Conservation (phyloP, 2,888 invertebrate species). For the Leptura quadrifasciata region DNA sequence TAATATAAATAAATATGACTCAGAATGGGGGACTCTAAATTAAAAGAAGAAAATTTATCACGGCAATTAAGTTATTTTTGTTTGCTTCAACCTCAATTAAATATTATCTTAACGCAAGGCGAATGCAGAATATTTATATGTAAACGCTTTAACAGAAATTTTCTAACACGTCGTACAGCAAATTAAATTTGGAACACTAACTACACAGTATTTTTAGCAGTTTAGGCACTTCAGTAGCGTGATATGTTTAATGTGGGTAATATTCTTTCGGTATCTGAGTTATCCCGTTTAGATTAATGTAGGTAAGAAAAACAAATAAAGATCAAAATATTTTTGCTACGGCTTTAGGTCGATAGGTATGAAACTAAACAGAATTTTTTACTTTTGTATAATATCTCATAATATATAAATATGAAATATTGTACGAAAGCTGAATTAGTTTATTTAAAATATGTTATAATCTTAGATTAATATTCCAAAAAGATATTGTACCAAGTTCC, state of each 20-base stretch:
- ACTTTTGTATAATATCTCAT: constrained; percentile 6
- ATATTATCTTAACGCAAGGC: constrained; percentile 32
- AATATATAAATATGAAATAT: constrained; percentile 10
- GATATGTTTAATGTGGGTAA: constrained; percentile 17
- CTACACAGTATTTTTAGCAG: constrained; percentile 28
- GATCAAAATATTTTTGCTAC: constrained; percentile 35
- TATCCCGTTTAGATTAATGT: constrained; percentile 29
- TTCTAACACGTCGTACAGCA: constrained; percentile 11
- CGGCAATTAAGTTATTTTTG: constrained; percentile 42
- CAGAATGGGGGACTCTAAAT: constrained; percentile 4
- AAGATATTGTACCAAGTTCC: constrained; percentile 34
- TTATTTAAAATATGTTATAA: neutral
- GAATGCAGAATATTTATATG: constrained; percentile 14
- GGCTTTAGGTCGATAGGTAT: constrained; percentile 25
- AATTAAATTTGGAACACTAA: constrained; percentile 28
- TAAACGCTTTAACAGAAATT: neutral
- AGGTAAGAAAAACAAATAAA: constrained; percentile 31
- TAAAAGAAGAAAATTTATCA: constrained; percentile 11
- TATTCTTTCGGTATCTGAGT: constrained; percentile 25
- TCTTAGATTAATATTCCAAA: constrained; percentile 30
- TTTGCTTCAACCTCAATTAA: constrained; percentile 39
- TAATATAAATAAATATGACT: constrained; percentile 28
- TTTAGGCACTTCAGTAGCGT: constrained; percentile 18
- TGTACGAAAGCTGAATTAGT: neutral
- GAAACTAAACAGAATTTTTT: constrained; percentile 23